Conservation (phyloP, 2,888 invertebrate genomes). For the Lathronympha strigana region DNA sequence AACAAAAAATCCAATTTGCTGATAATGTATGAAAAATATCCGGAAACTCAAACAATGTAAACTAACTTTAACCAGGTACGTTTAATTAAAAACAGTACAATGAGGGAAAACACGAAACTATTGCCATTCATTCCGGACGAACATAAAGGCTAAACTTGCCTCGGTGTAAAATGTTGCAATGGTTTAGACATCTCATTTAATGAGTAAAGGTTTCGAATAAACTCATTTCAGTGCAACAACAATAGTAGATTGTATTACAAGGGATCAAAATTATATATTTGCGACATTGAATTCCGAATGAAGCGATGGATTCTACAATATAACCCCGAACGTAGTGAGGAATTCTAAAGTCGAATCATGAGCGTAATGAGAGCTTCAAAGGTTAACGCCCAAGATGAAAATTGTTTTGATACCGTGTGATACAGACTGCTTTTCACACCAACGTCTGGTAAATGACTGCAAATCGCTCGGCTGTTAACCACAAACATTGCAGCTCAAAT, state of each 20-base stretch:
- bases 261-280: too few relatives aligned
- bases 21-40: background rate
- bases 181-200: conserved; percentile 25
- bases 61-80: conserved; percentile 2
- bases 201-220: background rate
- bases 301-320: too few relatives aligned
- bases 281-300: too few relatives aligned
- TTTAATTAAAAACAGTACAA: conserved; percentile 32
- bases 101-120: conserved; percentile 30
- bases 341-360: too few relatives aligned
- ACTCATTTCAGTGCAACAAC: too few relatives aligned
- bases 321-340: too few relatives aligned
- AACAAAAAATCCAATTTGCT: background rate
- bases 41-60: conserved; percentile 1
- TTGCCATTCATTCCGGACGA: background rate
- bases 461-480: background rate
- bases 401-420: too few relatives aligned
- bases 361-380: too few relatives aligned
- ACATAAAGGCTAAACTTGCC: conserved; percentile 22
- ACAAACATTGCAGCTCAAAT: background rate
- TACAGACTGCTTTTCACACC: too few relatives aligned
- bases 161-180: conserved; percentile 11
- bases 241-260: too few relatives aligned
- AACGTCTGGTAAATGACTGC: background rate
- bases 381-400: too few relatives aligned